Conservation (phyloP, 2,888 invertebrate species). For the Podotricha telesiphe region DNA sequence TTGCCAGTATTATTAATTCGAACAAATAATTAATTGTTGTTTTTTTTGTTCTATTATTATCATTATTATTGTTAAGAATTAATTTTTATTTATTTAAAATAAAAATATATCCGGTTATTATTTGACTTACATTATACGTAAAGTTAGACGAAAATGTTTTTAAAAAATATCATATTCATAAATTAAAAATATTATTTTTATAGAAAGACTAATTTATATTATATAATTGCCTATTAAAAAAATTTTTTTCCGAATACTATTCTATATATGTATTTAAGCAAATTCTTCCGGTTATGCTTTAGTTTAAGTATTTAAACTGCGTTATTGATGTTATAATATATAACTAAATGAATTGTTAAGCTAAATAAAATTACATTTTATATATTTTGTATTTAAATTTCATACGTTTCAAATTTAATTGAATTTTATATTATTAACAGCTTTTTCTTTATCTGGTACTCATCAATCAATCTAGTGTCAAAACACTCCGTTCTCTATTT, state of each 20-base stretch:
- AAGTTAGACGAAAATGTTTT: no score
- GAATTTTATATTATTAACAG: no score
- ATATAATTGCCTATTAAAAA: background rate
- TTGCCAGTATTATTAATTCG: background rate
- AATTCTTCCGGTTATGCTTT: background rate
- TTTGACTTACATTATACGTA: no score
- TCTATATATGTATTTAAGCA: background rate
- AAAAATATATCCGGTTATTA: no score
- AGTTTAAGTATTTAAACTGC: background rate
- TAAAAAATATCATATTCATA: no score
- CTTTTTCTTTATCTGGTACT: no score
- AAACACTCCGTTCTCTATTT: no score
- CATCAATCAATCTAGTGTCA: no score
- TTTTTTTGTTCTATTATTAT: background rate
- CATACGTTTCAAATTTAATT: no score
- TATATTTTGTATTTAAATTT: background rate
- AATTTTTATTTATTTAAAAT: no score
- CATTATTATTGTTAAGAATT: background rate
- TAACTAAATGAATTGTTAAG: background rate
- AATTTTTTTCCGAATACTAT: background rate
- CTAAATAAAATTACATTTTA: constrained; percentile 1
- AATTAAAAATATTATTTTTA: background rate
- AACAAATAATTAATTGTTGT: background rate
- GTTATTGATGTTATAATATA: constrained; percentile 4
- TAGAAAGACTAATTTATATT: background rate